phyloP scores from a whole-genome alignment of 2,113 vertebrate genomes.

The Grus americana region DNA sequence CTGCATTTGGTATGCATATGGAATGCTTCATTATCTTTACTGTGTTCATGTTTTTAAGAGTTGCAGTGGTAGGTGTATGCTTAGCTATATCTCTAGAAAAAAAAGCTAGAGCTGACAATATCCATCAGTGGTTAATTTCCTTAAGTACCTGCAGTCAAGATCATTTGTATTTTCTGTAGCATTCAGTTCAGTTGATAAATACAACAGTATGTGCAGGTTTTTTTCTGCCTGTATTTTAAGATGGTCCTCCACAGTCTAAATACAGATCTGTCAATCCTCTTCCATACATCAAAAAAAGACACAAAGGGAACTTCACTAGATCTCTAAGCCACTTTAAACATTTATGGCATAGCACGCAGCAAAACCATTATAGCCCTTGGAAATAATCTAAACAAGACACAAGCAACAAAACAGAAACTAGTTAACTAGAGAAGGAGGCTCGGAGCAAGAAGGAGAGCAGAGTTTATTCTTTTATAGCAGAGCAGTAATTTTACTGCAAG shows the following conservation, averaged over 20 bases:
- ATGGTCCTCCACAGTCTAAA: background rate
- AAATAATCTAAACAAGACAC: background rate
- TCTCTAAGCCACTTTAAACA: background rate
- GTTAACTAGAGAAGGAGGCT: background rate
- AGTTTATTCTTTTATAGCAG: background rate
- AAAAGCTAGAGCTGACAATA: background rate
- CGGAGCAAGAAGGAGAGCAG: background rate
- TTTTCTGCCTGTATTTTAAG: background rate
- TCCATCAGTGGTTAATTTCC: background rate
- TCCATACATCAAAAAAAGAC: background rate
- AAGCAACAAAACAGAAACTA: background rate
- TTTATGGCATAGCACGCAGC: background rate
- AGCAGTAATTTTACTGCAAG: background rate
- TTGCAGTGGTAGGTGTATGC: background rate
- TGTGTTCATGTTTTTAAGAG: background rate
- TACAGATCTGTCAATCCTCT: background rate
- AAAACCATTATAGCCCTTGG: rapidly evolving
- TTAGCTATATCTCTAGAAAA: background rate
- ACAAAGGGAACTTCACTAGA: background rate
- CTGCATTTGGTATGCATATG: background rate
- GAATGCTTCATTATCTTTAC: background rate
- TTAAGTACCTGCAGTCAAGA: background rate
- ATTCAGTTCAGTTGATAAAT: background rate
- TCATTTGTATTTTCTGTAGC: background rate
- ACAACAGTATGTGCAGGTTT: rapidly evolving